A percentile compares a stretch with the other conserved stretches of the same genome.
Conservation (phyloP, 2,888 invertebrate species). For the Leucophora obtusa region DNA sequence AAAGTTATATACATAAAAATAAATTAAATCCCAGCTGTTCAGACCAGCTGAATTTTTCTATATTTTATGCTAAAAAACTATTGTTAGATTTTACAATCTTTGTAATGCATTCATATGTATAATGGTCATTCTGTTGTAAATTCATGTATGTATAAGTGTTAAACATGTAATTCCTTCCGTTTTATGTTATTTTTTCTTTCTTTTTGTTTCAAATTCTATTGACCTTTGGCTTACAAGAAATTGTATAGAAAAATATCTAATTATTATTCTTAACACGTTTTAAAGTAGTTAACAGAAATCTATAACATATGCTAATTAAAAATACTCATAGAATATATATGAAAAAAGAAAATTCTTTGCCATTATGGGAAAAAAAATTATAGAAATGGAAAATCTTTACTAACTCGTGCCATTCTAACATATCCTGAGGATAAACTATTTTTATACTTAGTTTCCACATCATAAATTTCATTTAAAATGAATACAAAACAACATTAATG, state of each 20-base stretch:
- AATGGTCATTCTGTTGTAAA: not conserved
- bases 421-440: constrained; percentile 6
- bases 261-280: constrained; percentile 26
- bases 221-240: constrained; percentile 10
- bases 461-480: constrained; percentile 13
- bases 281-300: constrained; percentile 24
- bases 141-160: not conserved
- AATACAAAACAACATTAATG: not conserved
- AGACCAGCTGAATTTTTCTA: constrained; percentile 9
- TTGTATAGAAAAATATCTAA: not conserved
- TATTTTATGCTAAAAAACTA: not conserved
- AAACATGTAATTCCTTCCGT: constrained; percentile 14
- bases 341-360: not conserved
- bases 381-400: not conserved
- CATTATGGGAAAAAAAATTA: not conserved
- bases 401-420: constrained; percentile 2
- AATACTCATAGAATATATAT: not conserved
- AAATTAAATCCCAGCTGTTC: constrained; percentile 11
- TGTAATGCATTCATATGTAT: not conserved
- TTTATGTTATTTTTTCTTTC: not conserved
- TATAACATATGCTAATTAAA: constrained; percentile 39
- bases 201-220: not conserved
- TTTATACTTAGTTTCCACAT: not conserved
- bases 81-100: not conserved
- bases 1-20: not conserved